These are phyloP conservation scores for Eclectus roratus DNA, from an alignment of 2,113 vertebrate species.

Conservation along the genomic window DNA sequence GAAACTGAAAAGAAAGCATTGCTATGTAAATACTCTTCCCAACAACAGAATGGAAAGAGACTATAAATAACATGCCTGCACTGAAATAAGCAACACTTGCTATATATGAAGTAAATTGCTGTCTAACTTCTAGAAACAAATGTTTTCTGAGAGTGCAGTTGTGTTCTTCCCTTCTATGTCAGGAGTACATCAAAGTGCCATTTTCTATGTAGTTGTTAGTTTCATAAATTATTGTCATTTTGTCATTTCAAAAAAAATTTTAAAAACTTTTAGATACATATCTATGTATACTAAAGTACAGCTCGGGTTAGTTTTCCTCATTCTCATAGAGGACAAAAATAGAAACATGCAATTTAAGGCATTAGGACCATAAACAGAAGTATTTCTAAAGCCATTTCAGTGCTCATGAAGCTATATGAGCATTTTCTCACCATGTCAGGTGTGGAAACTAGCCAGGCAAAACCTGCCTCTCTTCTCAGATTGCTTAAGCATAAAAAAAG, in stretches of 20 bases:
- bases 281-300: background rate
- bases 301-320: background rate
- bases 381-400: background rate
- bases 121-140: background rate
- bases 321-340: background rate
- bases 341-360: background rate
- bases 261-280: background rate
- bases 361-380: background rate
- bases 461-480: background rate
- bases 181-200: background rate
- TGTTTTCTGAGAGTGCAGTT: background rate
- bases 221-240: background rate
- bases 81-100: background rate
- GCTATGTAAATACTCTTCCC: background rate
- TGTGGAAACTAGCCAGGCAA: background rate
- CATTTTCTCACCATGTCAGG: background rate
- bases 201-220: background rate
- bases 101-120: background rate
- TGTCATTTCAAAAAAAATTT: background rate
- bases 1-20: background rate
- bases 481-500: background rate
- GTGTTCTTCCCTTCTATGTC: background rate
- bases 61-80: background rate
- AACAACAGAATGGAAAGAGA: background rate
- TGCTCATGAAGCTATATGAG: background rate